Evolutionary conservation across 2,113 vertebrate genomes (phyloP).

Genomic region (Meleagris gallopavo): DNA sequence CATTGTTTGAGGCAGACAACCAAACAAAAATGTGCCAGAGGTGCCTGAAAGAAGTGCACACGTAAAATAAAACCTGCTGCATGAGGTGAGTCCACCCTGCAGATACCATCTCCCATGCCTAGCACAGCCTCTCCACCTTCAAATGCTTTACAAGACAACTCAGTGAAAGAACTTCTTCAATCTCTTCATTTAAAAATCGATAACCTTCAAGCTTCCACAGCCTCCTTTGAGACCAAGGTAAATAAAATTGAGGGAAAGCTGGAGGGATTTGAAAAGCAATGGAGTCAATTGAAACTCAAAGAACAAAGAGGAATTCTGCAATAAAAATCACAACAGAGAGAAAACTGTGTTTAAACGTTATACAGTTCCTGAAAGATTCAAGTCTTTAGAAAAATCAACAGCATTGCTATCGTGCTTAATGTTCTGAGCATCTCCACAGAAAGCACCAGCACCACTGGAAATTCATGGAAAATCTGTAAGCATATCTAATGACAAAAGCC

Average conservation of each 20-base stretch:
- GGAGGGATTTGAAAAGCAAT: conserved; percentile 55
- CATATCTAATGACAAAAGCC: neutral
- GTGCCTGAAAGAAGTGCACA: accelerated
- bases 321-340: conserved; percentile 51
- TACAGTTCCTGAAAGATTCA: conserved; percentile 20
- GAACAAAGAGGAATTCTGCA: conserved; percentile 57
- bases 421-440: neutral
- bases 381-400: neutral
- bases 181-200: conserved; percentile 74
- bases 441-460: neutral
- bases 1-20: neutral
- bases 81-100: neutral
- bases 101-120: neutral
- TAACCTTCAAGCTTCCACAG: conserved; percentile 50
- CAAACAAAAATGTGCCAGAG: neutral
- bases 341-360: conserved; percentile 36
- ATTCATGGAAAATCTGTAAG: neutral
- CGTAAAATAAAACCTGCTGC: neutral
- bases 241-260: conserved; percentile 65
- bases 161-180: conserved; percentile 47
- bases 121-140: neutral
- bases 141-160: neutral
- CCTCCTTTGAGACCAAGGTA: conserved; percentile 65
- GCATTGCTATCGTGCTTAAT: neutral
- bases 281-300: conserved; percentile 60